Evolutionary conservation across 1,140 invertebrate genomes (phyloP).

Genomic region (Drosophila bifasciata): DNA sequence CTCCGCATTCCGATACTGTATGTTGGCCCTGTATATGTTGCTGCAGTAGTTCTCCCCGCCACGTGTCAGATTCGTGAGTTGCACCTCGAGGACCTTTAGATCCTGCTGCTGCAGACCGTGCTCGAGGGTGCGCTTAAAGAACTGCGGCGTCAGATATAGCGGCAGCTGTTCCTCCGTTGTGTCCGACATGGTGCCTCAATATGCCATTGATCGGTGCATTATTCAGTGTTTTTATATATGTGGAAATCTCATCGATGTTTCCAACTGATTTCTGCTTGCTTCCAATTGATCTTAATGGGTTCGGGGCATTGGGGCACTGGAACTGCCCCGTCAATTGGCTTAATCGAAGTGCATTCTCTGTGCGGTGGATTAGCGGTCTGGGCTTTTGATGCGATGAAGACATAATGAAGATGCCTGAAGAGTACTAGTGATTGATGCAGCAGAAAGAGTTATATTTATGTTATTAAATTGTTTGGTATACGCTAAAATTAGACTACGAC

Average conservation of each 20-base stretch:
- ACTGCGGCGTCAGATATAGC: slow-evolving; percentile 62
- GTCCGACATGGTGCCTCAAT: slow-evolving; percentile 50
- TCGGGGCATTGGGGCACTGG: slow-evolving; percentile 26
- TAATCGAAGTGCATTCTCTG: slow-evolving; percentile 57
- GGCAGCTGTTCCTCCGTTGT: slow-evolving; percentile 46
- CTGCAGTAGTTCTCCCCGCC: slow-evolving; percentile 83
- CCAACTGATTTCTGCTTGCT: slow-evolving; percentile 12
- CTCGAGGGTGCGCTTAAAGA: slow-evolving; percentile 62
- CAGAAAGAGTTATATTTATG: neutral
- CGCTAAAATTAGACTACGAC: neutral
- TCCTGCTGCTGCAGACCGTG: slow-evolving; percentile 66
- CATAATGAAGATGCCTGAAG: neutral
- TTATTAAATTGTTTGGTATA: neutral
- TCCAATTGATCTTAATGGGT: slow-evolving; percentile 66
- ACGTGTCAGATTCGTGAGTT: slow-evolving; percentile 58
- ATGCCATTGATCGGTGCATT: slow-evolving; percentile 15
- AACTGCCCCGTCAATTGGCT: slow-evolving; percentile 52
- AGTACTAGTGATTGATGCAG: neutral
- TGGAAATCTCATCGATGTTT: slow-evolving; percentile 36
- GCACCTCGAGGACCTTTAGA: slow-evolving; percentile 61
- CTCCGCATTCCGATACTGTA: slow-evolving; percentile 53
- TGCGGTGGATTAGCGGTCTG: slow-evolving; percentile 49
- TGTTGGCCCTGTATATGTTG: slow-evolving; percentile 69
- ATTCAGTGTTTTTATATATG: slow-evolving; percentile 48
- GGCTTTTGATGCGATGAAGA: slow-evolving; percentile 47